These are phyloP conservation scores for Eulemur albifrons DNA, from an alignment of 2,797 vertebrate genomes.

Conservation along the genomic window DNA sequence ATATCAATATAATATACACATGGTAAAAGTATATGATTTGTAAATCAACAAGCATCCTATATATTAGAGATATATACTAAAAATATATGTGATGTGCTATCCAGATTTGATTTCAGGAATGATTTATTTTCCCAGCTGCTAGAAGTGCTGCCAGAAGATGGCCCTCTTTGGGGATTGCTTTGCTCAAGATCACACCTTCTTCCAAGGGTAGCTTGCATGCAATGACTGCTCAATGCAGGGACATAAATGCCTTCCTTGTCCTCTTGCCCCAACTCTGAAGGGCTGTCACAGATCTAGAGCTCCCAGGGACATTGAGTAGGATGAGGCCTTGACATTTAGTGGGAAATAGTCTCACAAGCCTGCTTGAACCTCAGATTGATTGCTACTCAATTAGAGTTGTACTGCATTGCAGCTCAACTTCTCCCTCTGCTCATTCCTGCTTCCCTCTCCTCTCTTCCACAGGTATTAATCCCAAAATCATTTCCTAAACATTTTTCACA, in stretches of 20 bases:
- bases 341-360: too few relatives aligned
- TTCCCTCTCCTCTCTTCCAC: neutral
- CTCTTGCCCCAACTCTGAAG: neutral
- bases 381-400: too few relatives aligned
- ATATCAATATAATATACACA: neutral
- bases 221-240: neutral
- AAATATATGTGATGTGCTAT: neutral
- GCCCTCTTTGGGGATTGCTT: neutral
- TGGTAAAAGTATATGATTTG: neutral
- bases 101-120: neutral
- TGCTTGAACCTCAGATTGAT: too few relatives aligned
- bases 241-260: neutral
- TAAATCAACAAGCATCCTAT: neutral
- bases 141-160: neutral
- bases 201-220: neutral
- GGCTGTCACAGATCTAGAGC: neutral
- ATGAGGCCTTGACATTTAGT: neutral
- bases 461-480: neutral
- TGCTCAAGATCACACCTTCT: neutral
- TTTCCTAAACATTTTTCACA: neutral
- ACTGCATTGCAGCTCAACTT: neutral
- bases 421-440: neutral
- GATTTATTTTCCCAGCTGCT: neutral
- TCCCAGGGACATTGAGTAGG: neutral
- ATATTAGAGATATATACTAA: neutral